A percentile compares a stretch with the other conserved stretches of the same genome.
These are phyloP conservation scores for Epicampocera succincta DNA, from an alignment of 2,888 invertebrate species.

Conservation along the genomic window DNA sequence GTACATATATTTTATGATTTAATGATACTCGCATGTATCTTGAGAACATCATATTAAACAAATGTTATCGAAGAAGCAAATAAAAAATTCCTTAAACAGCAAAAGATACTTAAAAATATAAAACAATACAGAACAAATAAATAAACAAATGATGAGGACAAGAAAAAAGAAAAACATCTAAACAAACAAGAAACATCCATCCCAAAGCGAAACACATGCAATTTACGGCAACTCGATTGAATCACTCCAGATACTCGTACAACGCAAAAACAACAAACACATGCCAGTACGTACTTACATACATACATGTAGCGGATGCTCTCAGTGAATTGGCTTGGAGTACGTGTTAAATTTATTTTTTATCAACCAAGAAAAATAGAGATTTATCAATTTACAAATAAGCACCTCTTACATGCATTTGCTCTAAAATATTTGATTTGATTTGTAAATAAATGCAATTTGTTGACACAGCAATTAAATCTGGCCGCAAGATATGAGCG, in stretches of 20 bases:
- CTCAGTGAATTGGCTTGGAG: not conserved
- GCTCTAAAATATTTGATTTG: not conserved
- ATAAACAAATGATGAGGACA: constrained; percentile 33
- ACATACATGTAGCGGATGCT: constrained; percentile 22
- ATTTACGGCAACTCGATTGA: not conserved
- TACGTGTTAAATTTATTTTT: not conserved
- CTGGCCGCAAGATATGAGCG: no score
- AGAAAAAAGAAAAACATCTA: constrained; percentile 43
- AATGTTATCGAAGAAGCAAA: constrained; percentile 11
- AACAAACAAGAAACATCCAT: constrained; percentile 36
- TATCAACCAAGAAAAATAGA: not conserved
- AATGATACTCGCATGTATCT: constrained; percentile 24
- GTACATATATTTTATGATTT: constrained; percentile 33
- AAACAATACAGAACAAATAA: constrained; percentile 41
- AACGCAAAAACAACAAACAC: not conserved
- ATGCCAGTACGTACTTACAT: not conserved
- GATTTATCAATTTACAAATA: constrained; percentile 50
- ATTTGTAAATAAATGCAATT: not conserved
- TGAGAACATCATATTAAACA: constrained; percentile 15
- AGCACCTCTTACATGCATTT: not conserved
- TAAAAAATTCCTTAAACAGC: constrained; percentile 56
- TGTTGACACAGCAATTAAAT: no score
- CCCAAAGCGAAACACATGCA: not conserved
- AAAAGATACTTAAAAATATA: constrained; percentile 59
- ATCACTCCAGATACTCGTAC: not conserved